Conservation (phyloP, 2,113 vertebrate species). For the Planiliza haematocheilus region DNA sequence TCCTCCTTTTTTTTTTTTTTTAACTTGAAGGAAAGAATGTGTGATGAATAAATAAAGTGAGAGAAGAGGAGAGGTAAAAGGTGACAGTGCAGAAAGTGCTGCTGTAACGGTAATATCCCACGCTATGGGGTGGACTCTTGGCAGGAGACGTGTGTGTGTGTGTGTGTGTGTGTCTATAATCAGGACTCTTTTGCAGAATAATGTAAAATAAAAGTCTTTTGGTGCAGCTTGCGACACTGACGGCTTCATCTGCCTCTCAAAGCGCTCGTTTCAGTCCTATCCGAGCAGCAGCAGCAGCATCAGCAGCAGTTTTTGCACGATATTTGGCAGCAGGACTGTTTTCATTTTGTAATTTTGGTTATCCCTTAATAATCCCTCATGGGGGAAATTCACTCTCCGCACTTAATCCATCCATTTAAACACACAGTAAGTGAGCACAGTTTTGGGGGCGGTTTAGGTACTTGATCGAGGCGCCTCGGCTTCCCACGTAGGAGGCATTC, state of each 20-base stretch:
- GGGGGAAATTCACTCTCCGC: no score
- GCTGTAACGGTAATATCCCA: conserved; percentile 9
- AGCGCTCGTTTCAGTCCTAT: neutral
- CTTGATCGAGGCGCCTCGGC: no score
- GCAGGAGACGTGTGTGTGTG: conserved; percentile 42
- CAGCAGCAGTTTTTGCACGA: neutral
- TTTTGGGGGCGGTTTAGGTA: no score
- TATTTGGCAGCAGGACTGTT: neutral
- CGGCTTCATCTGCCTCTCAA: neutral
- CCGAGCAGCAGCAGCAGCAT: neutral
- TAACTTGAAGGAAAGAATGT: neutral
- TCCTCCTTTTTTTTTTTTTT: no score
- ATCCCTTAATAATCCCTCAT: no score
- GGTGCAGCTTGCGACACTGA: neutral
- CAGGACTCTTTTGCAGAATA: conserved; percentile 25
- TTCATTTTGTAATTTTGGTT: no score
- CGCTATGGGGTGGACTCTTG: conserved; percentile 5
- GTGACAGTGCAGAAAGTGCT: conserved; percentile 1
- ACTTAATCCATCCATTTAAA: no score
- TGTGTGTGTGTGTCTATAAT: no score
- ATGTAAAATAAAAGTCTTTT: conserved; percentile 6
- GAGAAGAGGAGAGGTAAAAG: neutral
- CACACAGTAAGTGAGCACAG: no score
- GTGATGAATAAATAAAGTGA: conserved; percentile 28
- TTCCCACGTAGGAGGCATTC: no score